Evolutionary conservation across 2,797 vertebrate species (phyloP).

Genomic region (Danio kyathit): DNA sequence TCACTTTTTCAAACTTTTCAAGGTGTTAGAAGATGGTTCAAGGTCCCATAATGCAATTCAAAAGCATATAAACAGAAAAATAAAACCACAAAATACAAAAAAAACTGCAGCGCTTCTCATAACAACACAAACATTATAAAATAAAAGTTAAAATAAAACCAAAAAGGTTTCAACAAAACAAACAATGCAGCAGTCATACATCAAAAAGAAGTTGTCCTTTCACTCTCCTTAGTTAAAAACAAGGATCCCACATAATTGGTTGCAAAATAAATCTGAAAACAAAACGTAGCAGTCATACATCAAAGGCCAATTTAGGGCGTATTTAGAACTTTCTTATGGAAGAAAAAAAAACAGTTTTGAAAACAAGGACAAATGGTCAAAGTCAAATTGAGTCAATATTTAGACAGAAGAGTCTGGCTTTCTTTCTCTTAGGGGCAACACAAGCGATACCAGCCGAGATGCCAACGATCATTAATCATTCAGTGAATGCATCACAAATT

Average conservation of each 20-base stretch:
- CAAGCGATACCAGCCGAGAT: neutral
- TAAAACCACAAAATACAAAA: no score
- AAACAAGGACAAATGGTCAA: neutral
- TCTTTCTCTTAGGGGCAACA: neutral
- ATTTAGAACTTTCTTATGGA: neutral
- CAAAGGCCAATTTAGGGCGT: neutral
- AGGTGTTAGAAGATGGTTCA: no score
- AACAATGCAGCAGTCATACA: neutral
- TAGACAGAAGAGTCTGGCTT: neutral
- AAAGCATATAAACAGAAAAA: no score
- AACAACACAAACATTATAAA: no score
- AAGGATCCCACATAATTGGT: neutral
- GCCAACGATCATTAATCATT: slow-evolving; percentile 6
- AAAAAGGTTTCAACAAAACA: neutral
- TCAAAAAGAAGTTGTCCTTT: neutral
- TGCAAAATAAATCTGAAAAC: neutral
- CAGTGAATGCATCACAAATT: slow-evolving; percentile 1
- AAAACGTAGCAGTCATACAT: neutral
- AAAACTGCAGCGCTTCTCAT: no score
- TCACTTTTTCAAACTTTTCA: no score
- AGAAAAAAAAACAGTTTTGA: neutral
- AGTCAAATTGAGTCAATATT: slow-evolving; percentile 4
- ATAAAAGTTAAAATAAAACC: neutral
- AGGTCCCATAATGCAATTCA: no score
- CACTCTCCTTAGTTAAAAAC: neutral